Conservation (phyloP, 2,797 vertebrate genomes). For the Acridotheres tristis region DNA sequence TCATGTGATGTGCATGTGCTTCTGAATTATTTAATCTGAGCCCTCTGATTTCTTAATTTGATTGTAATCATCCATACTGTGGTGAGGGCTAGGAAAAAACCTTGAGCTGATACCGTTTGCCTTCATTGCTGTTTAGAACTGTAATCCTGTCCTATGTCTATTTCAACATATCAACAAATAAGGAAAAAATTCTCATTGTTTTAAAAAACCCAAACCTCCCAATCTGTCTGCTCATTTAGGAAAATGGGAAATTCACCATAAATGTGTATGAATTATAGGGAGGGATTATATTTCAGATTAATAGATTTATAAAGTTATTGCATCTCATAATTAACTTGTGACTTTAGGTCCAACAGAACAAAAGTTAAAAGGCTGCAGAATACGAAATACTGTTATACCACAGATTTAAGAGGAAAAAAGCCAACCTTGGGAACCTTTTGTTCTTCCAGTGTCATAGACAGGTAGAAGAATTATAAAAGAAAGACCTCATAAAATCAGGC, state of each 20-base stretch:
- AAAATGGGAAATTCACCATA: background rate
- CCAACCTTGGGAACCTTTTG: background rate
- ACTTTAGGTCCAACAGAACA: background rate
- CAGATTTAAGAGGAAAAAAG: background rate
- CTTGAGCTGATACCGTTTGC: rapidly evolving
- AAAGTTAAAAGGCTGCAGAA: slow-evolving; percentile 4
- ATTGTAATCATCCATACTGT: background rate
- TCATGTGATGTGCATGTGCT: rapidly evolving
- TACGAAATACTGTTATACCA: background rate
- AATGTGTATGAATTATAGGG: background rate
- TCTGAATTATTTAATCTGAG: background rate
- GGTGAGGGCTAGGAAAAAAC: rapidly evolving
- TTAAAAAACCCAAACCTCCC: background rate
- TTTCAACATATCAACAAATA: background rate
- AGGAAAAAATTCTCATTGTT: background rate
- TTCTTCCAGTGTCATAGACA: background rate
- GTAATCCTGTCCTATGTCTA: background rate
- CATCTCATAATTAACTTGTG: background rate
- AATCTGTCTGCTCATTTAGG: background rate
- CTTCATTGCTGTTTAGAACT: background rate
- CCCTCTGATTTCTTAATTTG: background rate
- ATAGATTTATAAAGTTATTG: background rate
- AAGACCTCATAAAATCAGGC: no score
- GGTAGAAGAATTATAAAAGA: no score
- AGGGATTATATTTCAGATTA: background rate